These are phyloP conservation scores for Manis javanica DNA, from an alignment of 2,797 vertebrate species.

Conservation along the genomic window DNA sequence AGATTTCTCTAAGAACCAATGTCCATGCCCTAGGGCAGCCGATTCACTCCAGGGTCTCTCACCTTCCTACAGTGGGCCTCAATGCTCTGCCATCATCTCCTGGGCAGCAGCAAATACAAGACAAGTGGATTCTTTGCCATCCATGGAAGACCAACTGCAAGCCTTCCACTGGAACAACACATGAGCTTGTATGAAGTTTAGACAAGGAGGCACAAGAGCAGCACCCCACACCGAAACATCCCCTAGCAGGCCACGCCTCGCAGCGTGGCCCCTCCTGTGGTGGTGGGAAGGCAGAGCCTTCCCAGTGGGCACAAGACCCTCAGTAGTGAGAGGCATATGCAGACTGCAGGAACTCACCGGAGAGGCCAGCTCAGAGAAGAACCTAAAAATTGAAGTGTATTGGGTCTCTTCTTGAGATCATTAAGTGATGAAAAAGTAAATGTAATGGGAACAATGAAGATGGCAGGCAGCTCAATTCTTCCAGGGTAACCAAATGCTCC, in stretches of 20 bases:
- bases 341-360: background rate
- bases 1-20: background rate
- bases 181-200: background rate
- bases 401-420: background rate
- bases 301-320: background rate
- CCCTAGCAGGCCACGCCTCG: no score
- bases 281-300: background rate
- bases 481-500: background rate
- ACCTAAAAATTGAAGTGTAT: background rate
- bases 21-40: background rate
- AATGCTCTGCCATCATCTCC: background rate
- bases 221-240: background rate
- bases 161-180: no score
- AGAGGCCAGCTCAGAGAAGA: background rate
- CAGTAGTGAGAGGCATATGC: background rate
- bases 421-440: background rate
- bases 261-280: background rate
- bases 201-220: no score
- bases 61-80: background rate
- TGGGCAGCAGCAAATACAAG: background rate
- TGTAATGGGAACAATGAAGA: background rate
- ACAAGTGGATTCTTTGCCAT: background rate
- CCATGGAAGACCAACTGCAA: background rate
- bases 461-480: background rate
- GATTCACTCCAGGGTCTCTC: background rate